Evolutionary conservation across 2,113 vertebrate genomes (phyloP).

Genomic region (Misgurnus anguillicaudatus): DNA sequence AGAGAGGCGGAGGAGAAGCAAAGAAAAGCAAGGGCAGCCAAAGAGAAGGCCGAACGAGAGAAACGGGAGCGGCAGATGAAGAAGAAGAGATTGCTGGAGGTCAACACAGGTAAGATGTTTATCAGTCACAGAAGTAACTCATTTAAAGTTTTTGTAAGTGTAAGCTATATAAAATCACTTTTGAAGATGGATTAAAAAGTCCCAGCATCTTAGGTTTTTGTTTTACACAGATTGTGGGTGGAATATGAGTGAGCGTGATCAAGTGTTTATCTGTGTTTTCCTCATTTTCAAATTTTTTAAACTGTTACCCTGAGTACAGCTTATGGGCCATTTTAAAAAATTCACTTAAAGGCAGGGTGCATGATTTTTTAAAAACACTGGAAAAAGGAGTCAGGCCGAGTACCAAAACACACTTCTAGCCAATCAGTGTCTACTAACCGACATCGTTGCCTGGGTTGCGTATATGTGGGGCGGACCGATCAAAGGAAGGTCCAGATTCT

Average conservation of each 20-base stretch:
- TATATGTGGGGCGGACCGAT: too few relatives aligned
- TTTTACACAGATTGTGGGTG: background rate
- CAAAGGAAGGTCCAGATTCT: too few relatives aligned
- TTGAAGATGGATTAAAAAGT: background rate
- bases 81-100: constrained; percentile 89
- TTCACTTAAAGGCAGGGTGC: too few relatives aligned
- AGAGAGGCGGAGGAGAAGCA: constrained; percentile 91
- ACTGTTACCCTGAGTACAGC: constrained; percentile 8
- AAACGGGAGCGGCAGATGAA: constrained; percentile 89
- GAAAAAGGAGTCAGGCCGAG: too few relatives aligned
- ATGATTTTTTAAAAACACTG: too few relatives aligned
- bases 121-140: constrained; percentile 51
- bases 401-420: too few relatives aligned
- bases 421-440: too few relatives aligned
- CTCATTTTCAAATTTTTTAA: background rate
- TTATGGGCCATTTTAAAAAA: too few relatives aligned
- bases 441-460: too few relatives aligned
- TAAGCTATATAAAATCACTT: background rate
- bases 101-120: constrained; percentile 84
- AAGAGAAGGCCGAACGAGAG: constrained; percentile 92
- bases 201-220: constrained; percentile 3
- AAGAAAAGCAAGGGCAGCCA: constrained; percentile 83
- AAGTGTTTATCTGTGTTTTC: background rate
- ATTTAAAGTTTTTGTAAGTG: constrained; percentile 6
- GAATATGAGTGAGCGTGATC: background rate